These are phyloP conservation scores for Dasypus novemcinctus DNA, from an alignment of 2,113 vertebrate species.

Conservation along the genomic window DNA sequence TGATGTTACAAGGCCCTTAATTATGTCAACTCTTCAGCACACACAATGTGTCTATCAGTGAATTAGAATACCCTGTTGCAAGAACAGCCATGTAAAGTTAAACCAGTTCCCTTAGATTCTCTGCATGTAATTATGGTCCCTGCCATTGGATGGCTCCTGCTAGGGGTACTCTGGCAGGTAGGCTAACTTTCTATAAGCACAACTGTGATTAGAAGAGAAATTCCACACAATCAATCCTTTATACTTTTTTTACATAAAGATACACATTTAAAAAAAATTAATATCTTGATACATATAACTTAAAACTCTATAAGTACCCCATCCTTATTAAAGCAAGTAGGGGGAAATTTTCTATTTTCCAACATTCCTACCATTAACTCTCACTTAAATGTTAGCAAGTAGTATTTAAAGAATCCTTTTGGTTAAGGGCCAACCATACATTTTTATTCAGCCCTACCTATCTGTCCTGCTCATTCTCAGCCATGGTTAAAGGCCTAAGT, in stretches of 20 bases:
- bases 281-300: not conserved
- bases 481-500: not conserved
- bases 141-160: not conserved
- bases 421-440: not conserved
- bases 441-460: not conserved
- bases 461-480: not conserved
- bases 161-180: not conserved
- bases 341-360: not conserved
- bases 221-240: not conserved
- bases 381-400: not conserved
- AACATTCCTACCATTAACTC: not conserved
- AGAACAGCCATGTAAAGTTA: not conserved
- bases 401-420: not conserved
- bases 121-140: not conserved
- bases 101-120: not conserved
- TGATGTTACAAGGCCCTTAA: not conserved
- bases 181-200: not conserved
- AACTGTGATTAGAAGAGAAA: not conserved
- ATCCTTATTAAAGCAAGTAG: not conserved
- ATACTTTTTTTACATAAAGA: not conserved
- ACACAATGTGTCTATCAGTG: not conserved
- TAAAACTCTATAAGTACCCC: not conserved
- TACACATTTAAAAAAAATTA: not conserved
- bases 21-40: not conserved
- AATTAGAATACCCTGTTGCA: not conserved